A percentile compares a stretch with the other conserved stretches of the same genome.
Conservation (phyloP, 2,113 vertebrate species). For the Spilogale gracilis region DNA sequence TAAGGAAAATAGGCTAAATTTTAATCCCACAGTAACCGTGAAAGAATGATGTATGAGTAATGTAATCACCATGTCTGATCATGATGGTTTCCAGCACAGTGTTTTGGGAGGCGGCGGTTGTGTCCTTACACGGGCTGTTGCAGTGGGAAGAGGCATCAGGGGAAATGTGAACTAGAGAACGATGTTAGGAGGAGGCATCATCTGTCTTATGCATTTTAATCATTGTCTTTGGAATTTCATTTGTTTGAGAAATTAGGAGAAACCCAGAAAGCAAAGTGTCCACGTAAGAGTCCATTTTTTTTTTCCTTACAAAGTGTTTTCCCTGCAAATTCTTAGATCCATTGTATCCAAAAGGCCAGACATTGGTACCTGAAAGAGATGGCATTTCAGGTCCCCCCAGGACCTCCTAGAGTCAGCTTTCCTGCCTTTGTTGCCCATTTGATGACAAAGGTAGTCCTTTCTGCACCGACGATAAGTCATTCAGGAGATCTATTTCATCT, state of each 20-base stretch:
- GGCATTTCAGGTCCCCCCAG: background rate
- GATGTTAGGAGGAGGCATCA: background rate
- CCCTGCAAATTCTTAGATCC: background rate
- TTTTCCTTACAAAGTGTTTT: background rate
- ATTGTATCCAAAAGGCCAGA: conserved; percentile 2
- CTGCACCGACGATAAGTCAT: background rate
- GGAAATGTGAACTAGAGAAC: background rate
- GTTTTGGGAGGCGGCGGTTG: background rate
- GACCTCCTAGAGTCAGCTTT: background rate
- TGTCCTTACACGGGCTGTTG: background rate
- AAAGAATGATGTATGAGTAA: background rate
- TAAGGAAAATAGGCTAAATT: background rate
- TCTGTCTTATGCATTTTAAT: background rate
- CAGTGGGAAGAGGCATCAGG: background rate
- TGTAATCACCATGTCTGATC: background rate
- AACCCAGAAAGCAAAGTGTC: background rate
- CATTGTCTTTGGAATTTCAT: background rate
- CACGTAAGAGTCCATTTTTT: background rate
- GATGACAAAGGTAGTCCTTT: conserved; percentile 18
- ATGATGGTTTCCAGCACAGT: background rate
- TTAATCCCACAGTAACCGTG: background rate
- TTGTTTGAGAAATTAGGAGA: background rate
- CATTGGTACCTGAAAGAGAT: background rate
- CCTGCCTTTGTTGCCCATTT: background rate
- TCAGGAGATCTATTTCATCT: conserved; percentile 29